Evolutionary conservation across 1,140 invertebrate genomes (phyloP).

Genomic region (Drosophila malerkotliana): DNA sequence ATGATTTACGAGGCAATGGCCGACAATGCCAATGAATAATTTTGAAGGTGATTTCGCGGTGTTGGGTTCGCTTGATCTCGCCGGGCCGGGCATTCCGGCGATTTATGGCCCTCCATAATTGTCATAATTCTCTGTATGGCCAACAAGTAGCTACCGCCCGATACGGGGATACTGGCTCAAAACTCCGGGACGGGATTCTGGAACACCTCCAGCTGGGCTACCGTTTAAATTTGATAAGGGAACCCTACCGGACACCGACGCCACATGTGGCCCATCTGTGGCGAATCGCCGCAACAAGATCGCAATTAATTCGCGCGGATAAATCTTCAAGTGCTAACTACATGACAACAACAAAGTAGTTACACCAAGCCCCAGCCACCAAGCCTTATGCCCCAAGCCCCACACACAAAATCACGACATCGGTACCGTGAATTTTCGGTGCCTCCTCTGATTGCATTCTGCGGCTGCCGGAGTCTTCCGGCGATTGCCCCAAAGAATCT

Average conservation of each 20-base stretch:
- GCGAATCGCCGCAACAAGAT: constrained; percentile 75
- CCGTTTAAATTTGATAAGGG: constrained; percentile 81
- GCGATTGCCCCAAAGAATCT: constrained; percentile 8
- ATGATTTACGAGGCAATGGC: constrained; percentile 53
- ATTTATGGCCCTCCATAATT: constrained; percentile 81
- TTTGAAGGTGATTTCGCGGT: constrained; percentile 19
- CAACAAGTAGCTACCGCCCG: constrained; percentile 65
- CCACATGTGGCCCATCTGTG: constrained; percentile 68
- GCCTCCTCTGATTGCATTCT: constrained; percentile 74
- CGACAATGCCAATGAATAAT: constrained; percentile 72
- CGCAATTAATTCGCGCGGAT: constrained; percentile 84
- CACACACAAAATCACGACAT: constrained; percentile 52
- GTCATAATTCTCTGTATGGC: constrained; percentile 77
- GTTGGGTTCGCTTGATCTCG: constrained; percentile 60
- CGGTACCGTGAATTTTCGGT: constrained; percentile 6
- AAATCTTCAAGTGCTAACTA: constrained; percentile 84
- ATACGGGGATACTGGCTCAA: not conserved
- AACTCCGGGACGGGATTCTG: not conserved
- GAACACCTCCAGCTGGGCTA: constrained; percentile 73
- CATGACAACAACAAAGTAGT: constrained; percentile 84
- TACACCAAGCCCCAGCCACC: constrained; percentile 50
- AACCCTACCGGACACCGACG: constrained; percentile 29
- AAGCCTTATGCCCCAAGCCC: not conserved
- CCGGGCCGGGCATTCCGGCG: constrained; percentile 47
- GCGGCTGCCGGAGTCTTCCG: constrained; percentile 48